Evolutionary conservation across 2,113 vertebrate species (phyloP).

Genomic region (Excalfactoria chinensis): DNA sequence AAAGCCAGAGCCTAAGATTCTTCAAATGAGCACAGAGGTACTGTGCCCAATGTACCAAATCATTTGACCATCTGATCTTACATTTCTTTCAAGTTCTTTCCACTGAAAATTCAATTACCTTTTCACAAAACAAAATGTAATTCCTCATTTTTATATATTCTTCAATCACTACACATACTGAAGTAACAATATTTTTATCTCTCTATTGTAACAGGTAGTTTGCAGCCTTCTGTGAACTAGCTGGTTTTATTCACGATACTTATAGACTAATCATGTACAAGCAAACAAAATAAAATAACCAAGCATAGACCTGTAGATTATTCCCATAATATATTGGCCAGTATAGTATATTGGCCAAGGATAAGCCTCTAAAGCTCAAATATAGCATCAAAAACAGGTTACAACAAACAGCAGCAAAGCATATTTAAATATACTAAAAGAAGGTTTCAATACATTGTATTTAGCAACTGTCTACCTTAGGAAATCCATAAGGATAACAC

Average conservation of each 20-base stretch:
- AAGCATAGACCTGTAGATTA: background rate
- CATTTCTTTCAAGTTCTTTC: background rate
- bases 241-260: background rate
- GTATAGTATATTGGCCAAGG: accelerated
- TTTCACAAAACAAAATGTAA: background rate
- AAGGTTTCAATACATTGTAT: background rate
- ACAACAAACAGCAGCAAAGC: background rate
- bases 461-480: background rate
- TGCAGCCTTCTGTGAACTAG: background rate
- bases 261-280: background rate
- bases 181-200: background rate
- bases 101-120: background rate
- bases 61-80: background rate
- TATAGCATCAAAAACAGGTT: background rate
- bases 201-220: background rate
- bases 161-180: background rate
- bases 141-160: background rate
- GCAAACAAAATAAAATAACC: background rate
- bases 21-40: background rate
- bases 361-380: background rate
- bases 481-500: background rate
- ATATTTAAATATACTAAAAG: background rate
- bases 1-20: background rate
- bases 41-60: background rate
- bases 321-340: background rate